Evolutionary conservation across 37 sponge, comb jelly and placozoan species (phyloP), one percentile per base, ranked within the genome.

Genomic region (Corticium candelabrum): DNA sequence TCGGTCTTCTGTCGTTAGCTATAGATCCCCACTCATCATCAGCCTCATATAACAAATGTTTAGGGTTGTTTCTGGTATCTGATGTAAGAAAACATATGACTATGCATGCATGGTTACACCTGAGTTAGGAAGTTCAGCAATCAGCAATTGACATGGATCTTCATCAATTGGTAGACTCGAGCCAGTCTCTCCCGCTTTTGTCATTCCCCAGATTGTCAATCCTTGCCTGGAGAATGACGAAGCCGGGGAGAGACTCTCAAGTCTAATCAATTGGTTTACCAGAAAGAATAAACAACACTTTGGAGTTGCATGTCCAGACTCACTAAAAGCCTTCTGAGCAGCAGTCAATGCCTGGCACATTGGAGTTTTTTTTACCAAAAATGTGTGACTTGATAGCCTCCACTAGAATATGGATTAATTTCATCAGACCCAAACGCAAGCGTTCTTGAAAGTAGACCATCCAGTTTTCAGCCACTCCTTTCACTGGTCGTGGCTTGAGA

Each of bases 221-320:
- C n/a, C n/a, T n/a, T n/a, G n/a, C n/a, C n/a, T n/a, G n/a, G n/a
- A n/a, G n/a, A n/a, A n/a, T n/a, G n/a, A n/a, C n/a, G n/a, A n/a
- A n/a, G n/a, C n/a, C n/a, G n/a, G n/a, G n/a, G n/a, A n/a, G n/a
- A n/a, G n/a, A n/a, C n/a, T n/a, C n/a, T n/a, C n/a, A n/a, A n/a
- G n/a, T n/a, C n/a, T n/a, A n/a, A n/a, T n/a, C n/a, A n/a, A n/a
- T n/a, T n/a, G n/a, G n/a, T 35, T 79, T 79, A 50, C 78, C 85
- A 2, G 85, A 84, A 74, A 84, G 68, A 72, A 84, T 39, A 33
- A 84, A 79, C 75, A 84, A 79, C 3, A 72, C 80, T 72, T 84
- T 31, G 2, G 38, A 39, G 0, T 34, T 35, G 15, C 40, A 50
- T 11, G n/a, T n/a, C n/a, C 11, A 38, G 1, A 7, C 36, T 30